Percentiles rank a stretch among this genome's conserved stretches.
Evolutionary conservation across 2,113 vertebrate genomes (phyloP).

Genomic region (Urocynchramus pylzowi): DNA sequence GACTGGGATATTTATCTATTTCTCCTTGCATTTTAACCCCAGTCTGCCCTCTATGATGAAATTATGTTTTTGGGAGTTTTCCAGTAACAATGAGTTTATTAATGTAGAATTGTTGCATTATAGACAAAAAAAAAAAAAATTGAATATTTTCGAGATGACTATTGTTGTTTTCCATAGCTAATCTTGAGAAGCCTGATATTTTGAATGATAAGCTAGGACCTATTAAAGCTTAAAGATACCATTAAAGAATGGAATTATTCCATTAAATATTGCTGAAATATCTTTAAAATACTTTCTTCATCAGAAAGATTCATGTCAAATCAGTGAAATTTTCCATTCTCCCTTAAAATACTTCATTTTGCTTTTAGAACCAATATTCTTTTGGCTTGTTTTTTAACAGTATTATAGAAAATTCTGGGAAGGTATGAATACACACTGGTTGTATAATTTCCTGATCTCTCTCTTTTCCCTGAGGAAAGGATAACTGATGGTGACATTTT

Average conservation of each 20-base stretch:
- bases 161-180: neutral
- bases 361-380: neutral
- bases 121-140: neutral
- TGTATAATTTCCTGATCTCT: neutral
- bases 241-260: neutral
- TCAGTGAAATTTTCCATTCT: neutral
- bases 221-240: neutral
- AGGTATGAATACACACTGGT: too few species aligned
- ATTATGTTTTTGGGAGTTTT: neutral
- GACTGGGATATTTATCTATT: neutral
- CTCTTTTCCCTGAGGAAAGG: neutral
- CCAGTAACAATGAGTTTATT: neutral
- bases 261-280: neutral
- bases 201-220: neutral
- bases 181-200: neutral
- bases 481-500: neutral
- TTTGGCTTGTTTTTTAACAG: neutral
- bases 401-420: neutral
- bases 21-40: neutral
- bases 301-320: neutral
- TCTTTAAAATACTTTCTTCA: neutral
- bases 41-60: neutral
- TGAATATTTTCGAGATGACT: neutral
- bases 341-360: neutral
- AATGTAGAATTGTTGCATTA: neutral